Percentiles rank a stretch among this genome's conserved stretches.
Conservation (phyloP, 2,113 vertebrate species). For the Orcinus orca region DNA sequence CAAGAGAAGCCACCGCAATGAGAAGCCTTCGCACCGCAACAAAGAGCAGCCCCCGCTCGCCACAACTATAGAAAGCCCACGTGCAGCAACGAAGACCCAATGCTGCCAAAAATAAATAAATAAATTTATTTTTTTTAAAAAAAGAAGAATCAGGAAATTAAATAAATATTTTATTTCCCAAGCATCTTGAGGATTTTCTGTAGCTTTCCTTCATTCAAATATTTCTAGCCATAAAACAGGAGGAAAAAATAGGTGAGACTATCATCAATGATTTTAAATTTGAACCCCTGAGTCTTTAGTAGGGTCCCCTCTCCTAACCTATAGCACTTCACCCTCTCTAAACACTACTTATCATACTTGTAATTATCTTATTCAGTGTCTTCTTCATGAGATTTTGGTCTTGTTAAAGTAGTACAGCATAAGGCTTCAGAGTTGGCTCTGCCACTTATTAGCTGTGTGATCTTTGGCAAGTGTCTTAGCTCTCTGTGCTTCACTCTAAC, state of each 20-base stretch:
- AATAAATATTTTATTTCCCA: not conserved
- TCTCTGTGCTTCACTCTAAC: not conserved
- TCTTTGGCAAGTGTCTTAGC: not conserved
- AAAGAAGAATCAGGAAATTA: not conserved
- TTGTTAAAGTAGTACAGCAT: not conserved
- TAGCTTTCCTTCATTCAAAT: not conserved
- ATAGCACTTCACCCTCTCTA: not conserved
- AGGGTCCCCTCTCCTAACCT: not conserved
- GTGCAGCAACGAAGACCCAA: too few relatives aligned
- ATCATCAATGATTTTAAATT: not conserved
- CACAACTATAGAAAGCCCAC: too few relatives aligned
- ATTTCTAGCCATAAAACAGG: not conserved
- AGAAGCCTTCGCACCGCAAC: too few relatives aligned
- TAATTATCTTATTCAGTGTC: not conserved
- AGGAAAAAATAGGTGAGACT: not conserved
- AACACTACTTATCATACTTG: not conserved
- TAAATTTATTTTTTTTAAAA: not conserved
- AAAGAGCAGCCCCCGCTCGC: too few relatives aligned
- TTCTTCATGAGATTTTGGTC: not conserved
- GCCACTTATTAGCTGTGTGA: not conserved
- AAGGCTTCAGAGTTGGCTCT: not conserved
- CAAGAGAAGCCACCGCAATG: too few relatives aligned
- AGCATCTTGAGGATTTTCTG: conserved; percentile 4
- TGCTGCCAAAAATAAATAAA: too few relatives aligned
- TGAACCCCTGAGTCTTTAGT: not conserved